Evolutionary conservation across 1,140 invertebrate genomes (phyloP).

Genomic region (Phocides pigmalion): DNA sequence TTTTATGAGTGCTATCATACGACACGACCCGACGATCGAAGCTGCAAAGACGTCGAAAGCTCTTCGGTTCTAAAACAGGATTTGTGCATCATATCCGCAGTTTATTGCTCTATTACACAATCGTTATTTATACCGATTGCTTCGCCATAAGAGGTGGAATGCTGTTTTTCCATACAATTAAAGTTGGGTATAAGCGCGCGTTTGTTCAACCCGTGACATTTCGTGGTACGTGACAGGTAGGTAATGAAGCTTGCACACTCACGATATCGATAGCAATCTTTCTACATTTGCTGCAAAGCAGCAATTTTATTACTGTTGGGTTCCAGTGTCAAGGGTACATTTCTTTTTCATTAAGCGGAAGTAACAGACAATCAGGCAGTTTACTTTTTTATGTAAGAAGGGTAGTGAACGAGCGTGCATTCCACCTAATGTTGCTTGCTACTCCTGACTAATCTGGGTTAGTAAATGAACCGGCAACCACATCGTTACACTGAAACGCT

Average conservation of each 20-base stretch:
- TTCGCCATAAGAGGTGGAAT: slow-evolving; percentile 44
- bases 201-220: slow-evolving; percentile 28
- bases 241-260: slow-evolving; percentile 11
- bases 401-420: no score
- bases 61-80: slow-evolving; percentile 12
- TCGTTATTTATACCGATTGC: slow-evolving; percentile 54
- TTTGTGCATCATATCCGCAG: slow-evolving; percentile 43
- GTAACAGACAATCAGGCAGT: no score
- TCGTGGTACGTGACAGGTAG: slow-evolving; percentile 21
- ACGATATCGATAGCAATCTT: neutral
- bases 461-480: no score
- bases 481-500: no score
- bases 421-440: no score
- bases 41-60: neutral
- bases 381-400: no score
- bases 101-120: slow-evolving; percentile 69
- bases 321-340: no score
- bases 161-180: slow-evolving; percentile 39
- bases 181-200: slow-evolving; percentile 21
- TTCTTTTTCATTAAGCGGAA: no score
- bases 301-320: no score
- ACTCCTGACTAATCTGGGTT: no score
- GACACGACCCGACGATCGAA: neutral
- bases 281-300: no score
- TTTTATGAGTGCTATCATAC: neutral